Conservation (phyloP, 2,113 vertebrate genomes). For the Melanocharis versteri region DNA sequence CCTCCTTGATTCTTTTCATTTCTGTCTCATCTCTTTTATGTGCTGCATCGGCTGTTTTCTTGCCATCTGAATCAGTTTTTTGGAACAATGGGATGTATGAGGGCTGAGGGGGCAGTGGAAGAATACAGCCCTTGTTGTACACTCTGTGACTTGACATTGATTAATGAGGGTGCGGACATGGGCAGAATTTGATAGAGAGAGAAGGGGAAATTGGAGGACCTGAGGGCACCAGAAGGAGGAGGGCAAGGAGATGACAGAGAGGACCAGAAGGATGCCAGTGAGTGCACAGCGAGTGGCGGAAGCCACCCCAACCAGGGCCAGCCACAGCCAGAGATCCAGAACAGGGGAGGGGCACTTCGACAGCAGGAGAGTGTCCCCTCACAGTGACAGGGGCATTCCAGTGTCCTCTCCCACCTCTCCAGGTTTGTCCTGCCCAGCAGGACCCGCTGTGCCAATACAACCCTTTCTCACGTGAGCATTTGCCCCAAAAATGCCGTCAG, state of each 20-base stretch:
- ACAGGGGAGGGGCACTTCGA: accelerated
- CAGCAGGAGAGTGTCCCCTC: accelerated
- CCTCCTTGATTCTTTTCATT: constrained; percentile 81
- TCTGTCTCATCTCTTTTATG: constrained; percentile 92
- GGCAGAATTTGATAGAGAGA: constrained; percentile 84
- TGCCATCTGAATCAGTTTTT: constrained; percentile 88
- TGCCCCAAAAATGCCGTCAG: accelerated
- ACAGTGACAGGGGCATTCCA: accelerated
- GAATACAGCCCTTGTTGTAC: constrained; percentile 87
- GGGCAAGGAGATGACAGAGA: constrained; percentile 73
- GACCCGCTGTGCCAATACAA: accelerated
- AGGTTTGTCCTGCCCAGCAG: background rate
- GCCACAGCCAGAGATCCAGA: accelerated
- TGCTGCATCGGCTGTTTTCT: constrained; percentile 81
- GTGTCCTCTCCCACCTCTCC: background rate
- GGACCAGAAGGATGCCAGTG: constrained; percentile 28
- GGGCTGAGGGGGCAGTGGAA: constrained; percentile 81
- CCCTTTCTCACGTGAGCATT: accelerated
- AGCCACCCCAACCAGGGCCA: background rate
- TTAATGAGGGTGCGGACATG: constrained; percentile 90
- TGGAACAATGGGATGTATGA: constrained; percentile 88
- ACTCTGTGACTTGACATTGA: constrained; percentile 84
- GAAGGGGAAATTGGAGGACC: constrained; percentile 79
- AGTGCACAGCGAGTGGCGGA: background rate
- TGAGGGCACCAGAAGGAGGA: constrained; percentile 79